Conservation (phyloP, 92 coral and sea anemone genomes). For the Paragorgia papillata region DNA sequence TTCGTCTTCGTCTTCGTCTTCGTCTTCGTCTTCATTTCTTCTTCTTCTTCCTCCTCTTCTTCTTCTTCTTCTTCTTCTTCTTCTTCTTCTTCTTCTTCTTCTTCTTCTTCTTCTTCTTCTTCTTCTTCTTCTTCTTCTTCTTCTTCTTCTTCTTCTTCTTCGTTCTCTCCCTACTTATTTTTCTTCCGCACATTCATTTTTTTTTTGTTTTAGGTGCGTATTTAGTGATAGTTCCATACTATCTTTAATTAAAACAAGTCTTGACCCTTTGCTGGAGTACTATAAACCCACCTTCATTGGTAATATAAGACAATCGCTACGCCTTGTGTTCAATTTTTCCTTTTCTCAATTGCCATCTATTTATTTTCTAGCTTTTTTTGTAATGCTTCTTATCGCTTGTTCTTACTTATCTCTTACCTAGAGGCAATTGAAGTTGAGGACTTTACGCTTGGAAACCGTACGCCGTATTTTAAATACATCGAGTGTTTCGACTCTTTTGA, state of each 20-base stretch:
- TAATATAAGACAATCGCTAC: constrained; percentile 27
- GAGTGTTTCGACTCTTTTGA: constrained; percentile 67
- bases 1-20: too few species aligned
- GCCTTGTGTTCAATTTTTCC: not conserved
- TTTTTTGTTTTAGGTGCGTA: constrained; percentile 59
- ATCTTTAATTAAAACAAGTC: constrained; percentile 66
- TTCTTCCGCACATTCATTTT: too few species aligned
- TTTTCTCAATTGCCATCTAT: not conserved
- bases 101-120: too few species aligned
- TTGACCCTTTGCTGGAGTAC: constrained; percentile 72
- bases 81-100: too few species aligned
- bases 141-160: too few species aligned
- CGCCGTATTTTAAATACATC: constrained; percentile 73
- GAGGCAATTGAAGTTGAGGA: constrained; percentile 77
- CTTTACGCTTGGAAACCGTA: constrained; percentile 75
- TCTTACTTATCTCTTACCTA: constrained; percentile 14
- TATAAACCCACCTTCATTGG: constrained; percentile 75
- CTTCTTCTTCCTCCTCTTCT: too few species aligned
- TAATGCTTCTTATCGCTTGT: not conserved
- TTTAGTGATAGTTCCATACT: constrained; percentile 75
- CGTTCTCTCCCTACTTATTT: too few species aligned
- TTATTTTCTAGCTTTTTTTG: not conserved
- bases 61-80: not conserved
- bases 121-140: too few species aligned
- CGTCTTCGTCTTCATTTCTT: too few species aligned